Conservation (phyloP, 2,797 vertebrate genomes). For the Emydoidea blandingii region DNA sequence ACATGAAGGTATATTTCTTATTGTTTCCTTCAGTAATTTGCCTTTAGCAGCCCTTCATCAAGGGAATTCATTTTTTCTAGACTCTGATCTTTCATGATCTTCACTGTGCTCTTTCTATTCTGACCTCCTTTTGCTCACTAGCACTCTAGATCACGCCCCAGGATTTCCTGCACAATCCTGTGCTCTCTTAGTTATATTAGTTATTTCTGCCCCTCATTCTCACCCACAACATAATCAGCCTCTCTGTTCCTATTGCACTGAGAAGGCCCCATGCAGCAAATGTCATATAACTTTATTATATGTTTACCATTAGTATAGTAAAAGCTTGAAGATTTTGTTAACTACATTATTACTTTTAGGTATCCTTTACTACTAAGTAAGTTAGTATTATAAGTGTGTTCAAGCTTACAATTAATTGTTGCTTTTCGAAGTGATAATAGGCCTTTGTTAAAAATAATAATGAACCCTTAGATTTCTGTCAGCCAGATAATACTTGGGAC, state of each 20-base stretch:
- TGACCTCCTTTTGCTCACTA: constrained; percentile 59
- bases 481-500: background rate
- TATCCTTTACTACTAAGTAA: constrained; percentile 12
- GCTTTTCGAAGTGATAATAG: background rate
- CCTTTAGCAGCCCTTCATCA: constrained; percentile 23
- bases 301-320: constrained; percentile 25
- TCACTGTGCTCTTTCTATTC: constrained; percentile 33
- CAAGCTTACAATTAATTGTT: constrained; percentile 4
- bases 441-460: background rate
- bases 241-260: constrained; percentile 39
- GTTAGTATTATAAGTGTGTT: background rate
- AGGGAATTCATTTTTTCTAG: constrained; percentile 33
- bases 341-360: constrained; percentile 15
- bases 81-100: constrained; percentile 25
- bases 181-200: constrained; percentile 51
- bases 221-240: constrained; percentile 35
- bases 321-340: constrained; percentile 36
- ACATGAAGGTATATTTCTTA: background rate
- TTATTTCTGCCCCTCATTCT: constrained; percentile 47
- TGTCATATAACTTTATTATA: constrained; percentile 15
- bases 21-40: background rate
- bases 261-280: constrained; percentile 19
- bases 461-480: background rate
- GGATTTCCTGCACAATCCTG: constrained; percentile 53
- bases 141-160: constrained; percentile 48